Percentiles rank a stretch among this genome's conserved stretches.
Conservation (phyloP, 30 jellyfish, hydroid and myxozoan species). For the Sanderia malayensis region DNA sequence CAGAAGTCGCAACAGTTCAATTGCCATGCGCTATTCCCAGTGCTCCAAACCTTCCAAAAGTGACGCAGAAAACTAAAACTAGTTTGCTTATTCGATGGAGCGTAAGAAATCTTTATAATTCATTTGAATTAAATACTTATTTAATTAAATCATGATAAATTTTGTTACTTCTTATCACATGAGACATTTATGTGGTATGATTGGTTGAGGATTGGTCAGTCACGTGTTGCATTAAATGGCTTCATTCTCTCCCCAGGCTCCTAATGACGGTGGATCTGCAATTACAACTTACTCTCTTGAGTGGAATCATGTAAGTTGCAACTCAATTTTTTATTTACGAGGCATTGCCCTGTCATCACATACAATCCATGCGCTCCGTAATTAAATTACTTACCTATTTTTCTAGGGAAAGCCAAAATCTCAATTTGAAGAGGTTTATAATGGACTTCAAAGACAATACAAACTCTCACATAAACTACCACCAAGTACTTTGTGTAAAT, state of each 20-base stretch:
- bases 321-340: neutral
- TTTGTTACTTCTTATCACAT: too few species aligned
- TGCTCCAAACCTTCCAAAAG: constrained; percentile 76
- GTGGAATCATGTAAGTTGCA: constrained; percentile 82
- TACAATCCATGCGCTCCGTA: too few species aligned
- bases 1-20: constrained; percentile 43
- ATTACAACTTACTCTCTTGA: constrained; percentile 76
- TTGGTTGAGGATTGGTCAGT: too few species aligned
- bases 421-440: constrained; percentile 69
- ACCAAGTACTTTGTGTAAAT: constrained; percentile 79
- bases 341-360: neutral
- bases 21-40: constrained; percentile 71
- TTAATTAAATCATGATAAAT: too few species aligned
- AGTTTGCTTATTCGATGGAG: constrained; percentile 72
- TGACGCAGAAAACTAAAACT: constrained; percentile 79
- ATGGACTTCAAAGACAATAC: constrained; percentile 78
- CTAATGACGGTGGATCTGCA: constrained; percentile 92
- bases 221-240: too few species aligned
- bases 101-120: constrained; percentile 48
- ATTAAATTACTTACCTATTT: too few species aligned
- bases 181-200: too few species aligned
- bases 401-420: constrained; percentile 62
- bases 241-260: constrained; percentile 59
- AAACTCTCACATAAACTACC: constrained; percentile 82
- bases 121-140: too few species aligned